Evolutionary conservation across 2,888 invertebrate genomes (phyloP), one percentile per base, ranked within the genome.

Genomic region (Elegia similella): DNA sequence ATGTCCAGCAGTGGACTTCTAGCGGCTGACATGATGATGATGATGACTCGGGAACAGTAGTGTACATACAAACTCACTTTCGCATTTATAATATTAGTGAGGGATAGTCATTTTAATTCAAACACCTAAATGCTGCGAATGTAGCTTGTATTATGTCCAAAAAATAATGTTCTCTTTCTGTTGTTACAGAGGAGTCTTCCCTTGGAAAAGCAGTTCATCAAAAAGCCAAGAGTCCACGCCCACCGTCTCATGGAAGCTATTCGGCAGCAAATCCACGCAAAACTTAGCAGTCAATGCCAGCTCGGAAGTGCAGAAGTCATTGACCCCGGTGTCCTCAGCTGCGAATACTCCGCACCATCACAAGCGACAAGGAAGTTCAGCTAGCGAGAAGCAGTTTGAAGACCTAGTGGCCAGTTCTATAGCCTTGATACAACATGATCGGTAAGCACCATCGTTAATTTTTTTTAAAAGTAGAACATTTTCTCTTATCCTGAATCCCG

Each of bases 361-460:
- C 67, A 84, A 80, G 69, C 71, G 90, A 58, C 90, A 92, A 65
- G 90, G 86, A 7, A 92, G 92, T 58, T 90, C 92, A 0, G 88
- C 92, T 29, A 92, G 92, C 63, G 92, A 91, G 74, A 92, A 92
- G 72, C 92, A 92, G 75, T 92, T 92, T 65, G 92, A 93, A 61
- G 93, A 93, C 70, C 88, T 94, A 23, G 93, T 95, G 13, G 94
- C 94, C 44, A 95, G 95, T 68, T 95, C 95, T 30, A 93, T 95
- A 56, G 95, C 95, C 10, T 84, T 95, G 56, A 95, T 95, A 68
- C 95, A 95, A 72, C 93, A 95, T 80, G 93, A 94, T 68, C 88
- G 93, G 93, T 93, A 68, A 80, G 79, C 65, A 2, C 8, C 12
- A 46, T n/a, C 2, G 5, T 47, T 30, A 23, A n/a, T n/a, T n/a